Conservation (phyloP, 2,113 vertebrate species). For the Strigops habroptila region DNA sequence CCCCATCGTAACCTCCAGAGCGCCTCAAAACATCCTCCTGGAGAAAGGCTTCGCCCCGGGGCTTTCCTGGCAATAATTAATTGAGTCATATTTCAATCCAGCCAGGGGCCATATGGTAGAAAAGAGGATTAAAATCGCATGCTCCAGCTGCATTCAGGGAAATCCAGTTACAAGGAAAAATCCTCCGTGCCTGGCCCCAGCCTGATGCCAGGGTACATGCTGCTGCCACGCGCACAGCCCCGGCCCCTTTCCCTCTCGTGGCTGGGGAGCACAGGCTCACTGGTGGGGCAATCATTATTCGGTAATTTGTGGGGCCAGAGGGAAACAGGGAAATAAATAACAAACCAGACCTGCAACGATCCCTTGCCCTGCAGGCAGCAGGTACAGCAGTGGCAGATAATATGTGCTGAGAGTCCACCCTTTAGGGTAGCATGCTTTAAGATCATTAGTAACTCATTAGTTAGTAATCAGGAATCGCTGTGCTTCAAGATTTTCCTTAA, state of each 20-base stretch:
- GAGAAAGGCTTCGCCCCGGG: background rate
- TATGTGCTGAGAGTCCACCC: rapidly evolving
- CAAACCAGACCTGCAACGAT: rapidly evolving
- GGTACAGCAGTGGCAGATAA: rapidly evolving
- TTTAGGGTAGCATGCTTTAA: background rate
- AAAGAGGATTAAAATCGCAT: slow-evolving; percentile 64
- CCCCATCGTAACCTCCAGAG: background rate
- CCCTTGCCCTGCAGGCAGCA: background rate
- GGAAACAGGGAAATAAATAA: background rate
- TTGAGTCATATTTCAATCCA: slow-evolving; percentile 67
- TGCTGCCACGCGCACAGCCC: background rate
- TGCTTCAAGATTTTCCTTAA: background rate
- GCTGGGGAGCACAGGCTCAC: rapidly evolving
- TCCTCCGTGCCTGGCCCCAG: background rate
- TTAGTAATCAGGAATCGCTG: rapidly evolving
- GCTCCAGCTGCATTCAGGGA: slow-evolving; percentile 28
- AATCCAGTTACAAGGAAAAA: slow-evolving; percentile 53
- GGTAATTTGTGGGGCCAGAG: rapidly evolving
- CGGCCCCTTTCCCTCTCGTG: background rate
- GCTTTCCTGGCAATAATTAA: slow-evolving; percentile 57
- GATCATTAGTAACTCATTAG: background rate
- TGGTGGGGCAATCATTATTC: rapidly evolving
- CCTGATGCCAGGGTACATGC: background rate
- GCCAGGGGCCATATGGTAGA: slow-evolving; percentile 63
- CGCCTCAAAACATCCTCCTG: background rate